Base-by-base conservation (phyloP, 1,140 invertebrate genomes). In the Glomeris maerens region DNA sequence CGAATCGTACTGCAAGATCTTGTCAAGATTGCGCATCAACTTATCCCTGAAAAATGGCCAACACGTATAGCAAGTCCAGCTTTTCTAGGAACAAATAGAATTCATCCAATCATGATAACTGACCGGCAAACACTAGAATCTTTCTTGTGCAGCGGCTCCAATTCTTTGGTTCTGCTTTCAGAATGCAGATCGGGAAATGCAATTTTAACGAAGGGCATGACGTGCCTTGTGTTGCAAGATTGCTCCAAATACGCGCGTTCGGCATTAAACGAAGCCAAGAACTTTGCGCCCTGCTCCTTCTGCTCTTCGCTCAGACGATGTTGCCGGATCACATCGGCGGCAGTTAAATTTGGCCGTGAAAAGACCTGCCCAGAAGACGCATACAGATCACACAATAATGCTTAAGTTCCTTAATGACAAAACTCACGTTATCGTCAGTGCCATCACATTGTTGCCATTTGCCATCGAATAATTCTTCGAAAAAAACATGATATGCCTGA, bases 111-210 rank as follows among this genome's bases (percentile, higher is more conserved):
- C 55, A 54, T 57, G 38, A 49, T 47, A 21, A 58, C 42, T 53
- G 56, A 75, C 66, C 78, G 74, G 61, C 75, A 79, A 27, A 78
- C 70, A 55, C 70, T 71, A 45, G 75, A 64, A 53, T 82, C 78
- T 62, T 78, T 78, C 53, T 70, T 65, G 55, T 78, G 74, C 3
- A 81, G 59, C 14, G 74, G 74, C 58, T 82, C 78, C 0, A 72
- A 26, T 4, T 10, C 23, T 17, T 21, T 66, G 21, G 70, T 64
- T 26, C 65, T 68, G 0, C 65, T 59, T 21, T 72, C 67, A 21
- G 76, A 75, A 22, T 71, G 65, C 61, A 83, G 65, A 58, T 84
- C 82, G 25, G 83, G 81, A 64, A 81, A 84, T 1, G 81, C 78
- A 2, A 83, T 75, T 66, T 84, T 84, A 0, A 80, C 75, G 64